A percentile compares a stretch with the other conserved stretches of the same genome.
phyloP scores from a whole-genome alignment of 2,888 invertebrate species.

The Molorchus minor region DNA sequence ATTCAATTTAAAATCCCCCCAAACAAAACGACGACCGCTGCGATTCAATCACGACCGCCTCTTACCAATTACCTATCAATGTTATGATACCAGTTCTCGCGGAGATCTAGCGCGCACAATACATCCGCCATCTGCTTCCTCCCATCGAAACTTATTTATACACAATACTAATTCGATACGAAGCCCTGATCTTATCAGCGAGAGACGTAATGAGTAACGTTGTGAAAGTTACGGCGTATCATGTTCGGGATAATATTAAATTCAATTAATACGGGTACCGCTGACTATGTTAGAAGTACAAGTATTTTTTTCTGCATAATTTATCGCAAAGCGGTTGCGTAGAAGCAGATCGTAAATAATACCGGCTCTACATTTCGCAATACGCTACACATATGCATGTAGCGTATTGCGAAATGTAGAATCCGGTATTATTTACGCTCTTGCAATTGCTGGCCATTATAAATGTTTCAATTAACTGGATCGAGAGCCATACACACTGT shows the following conservation, averaged over 20 bases:
- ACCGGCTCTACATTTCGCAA: neutral
- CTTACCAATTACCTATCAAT: constrained; percentile 57
- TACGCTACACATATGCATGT: neutral
- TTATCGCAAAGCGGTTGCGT: constrained; percentile 4
- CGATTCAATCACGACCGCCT: constrained; percentile 59
- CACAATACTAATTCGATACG: constrained; percentile 31
- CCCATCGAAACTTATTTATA: constrained; percentile 39
- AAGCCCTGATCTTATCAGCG: constrained; percentile 35
- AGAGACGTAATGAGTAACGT: constrained; percentile 31
- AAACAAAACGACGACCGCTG: constrained; percentile 59
- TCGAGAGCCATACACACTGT: too few species aligned
- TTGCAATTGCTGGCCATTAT: neutral
- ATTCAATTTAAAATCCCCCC: constrained; percentile 58
- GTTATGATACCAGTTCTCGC: constrained; percentile 27
- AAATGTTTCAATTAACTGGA: too few species aligned
- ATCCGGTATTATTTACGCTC: neutral
- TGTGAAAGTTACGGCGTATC: constrained; percentile 35
- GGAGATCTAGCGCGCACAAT: constrained; percentile 13
- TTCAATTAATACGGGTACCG: constrained; percentile 18
- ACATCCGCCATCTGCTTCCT: constrained; percentile 37
- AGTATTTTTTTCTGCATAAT: constrained; percentile 6
- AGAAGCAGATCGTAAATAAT: constrained; percentile 5
- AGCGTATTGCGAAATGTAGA: neutral
- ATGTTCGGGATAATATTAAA: constrained; percentile 24
- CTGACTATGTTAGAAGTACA: constrained; percentile 7